These are phyloP conservation scores for Eucera pruinosa DNA, from an alignment of 2,888 invertebrate genomes.

Conservation along the genomic window DNA sequence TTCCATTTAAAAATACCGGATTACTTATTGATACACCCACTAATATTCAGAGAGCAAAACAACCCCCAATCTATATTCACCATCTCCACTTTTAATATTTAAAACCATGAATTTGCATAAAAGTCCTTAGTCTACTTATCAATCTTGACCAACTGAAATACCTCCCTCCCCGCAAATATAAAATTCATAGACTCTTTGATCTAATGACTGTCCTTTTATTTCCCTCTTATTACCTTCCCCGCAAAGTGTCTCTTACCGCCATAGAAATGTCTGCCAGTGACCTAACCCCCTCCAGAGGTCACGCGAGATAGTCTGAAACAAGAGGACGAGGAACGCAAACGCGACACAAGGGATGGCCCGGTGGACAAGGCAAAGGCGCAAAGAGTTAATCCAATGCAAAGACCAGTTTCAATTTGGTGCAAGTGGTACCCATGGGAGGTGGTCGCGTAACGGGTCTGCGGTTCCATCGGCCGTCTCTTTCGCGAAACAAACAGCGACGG, in stretches of 20 bases:
- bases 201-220: background rate
- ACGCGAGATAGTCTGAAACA: conserved; percentile 22
- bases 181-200: background rate
- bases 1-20: too few relatives aligned
- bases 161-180: too few relatives aligned
- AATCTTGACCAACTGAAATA: background rate
- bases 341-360: conserved; percentile 38
- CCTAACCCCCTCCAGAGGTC: conserved; percentile 3
- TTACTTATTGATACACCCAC: too few relatives aligned
- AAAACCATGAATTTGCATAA: too few relatives aligned
- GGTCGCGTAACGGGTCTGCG: conserved; percentile 69
- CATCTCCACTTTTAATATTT: too few relatives aligned
- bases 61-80: too few relatives aligned
- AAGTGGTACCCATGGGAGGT: conserved; percentile 75
- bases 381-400: conserved; percentile 81
- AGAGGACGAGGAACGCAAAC: conserved; percentile 34
- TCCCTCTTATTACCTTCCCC: background rate
- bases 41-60: too few relatives aligned
- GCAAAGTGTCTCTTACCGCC: conserved; percentile 26
- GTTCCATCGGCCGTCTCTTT: conserved; percentile 60
- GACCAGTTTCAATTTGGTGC: conserved; percentile 81
- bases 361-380: conserved; percentile 61
- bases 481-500: conserved; percentile 66
- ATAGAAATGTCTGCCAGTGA: conserved; percentile 15
- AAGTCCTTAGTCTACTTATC: too few relatives aligned